Evolutionary conservation across 2,888 invertebrate genomes (phyloP).

Genomic region (Agrypnus murinus): DNA sequence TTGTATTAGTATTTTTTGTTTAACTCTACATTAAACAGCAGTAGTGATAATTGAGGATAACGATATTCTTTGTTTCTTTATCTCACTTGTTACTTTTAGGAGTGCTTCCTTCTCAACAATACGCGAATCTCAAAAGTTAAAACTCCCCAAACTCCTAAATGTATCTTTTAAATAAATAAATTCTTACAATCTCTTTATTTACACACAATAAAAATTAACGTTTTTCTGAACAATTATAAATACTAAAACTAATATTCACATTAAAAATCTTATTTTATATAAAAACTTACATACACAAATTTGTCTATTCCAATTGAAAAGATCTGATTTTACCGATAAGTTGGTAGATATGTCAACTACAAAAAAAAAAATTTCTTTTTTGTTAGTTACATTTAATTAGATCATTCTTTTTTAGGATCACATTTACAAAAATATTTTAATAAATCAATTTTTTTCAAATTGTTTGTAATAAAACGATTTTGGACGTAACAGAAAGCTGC

Average conservation of each 20-base stretch:
- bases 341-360: constrained; percentile 50
- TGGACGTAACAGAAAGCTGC: constrained; percentile 38
- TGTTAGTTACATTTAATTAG: constrained; percentile 15
- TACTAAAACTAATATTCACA: constrained; percentile 67
- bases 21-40: no score
- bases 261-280: constrained; percentile 64
- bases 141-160: no score
- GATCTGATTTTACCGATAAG: constrained; percentile 38
- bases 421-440: constrained; percentile 43
- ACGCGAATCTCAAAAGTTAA: no score
- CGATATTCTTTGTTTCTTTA: no score
- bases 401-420: constrained; percentile 32
- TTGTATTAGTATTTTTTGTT: no score
- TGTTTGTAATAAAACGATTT: constrained; percentile 1
- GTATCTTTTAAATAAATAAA: not conserved
- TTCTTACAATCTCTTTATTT: constrained; percentile 60
- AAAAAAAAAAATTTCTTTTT: constrained; percentile 30
- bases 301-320: constrained; percentile 44
- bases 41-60: no score
- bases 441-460: constrained; percentile 13
- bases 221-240: constrained; percentile 62
- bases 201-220: constrained; percentile 67
- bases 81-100: no score
- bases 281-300: constrained; percentile 67
- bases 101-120: no score